Evolutionary conservation across 2,113 vertebrate species (phyloP).

Genomic region (mouse (Mus musculus)): GRCm39 chr5:62542001-62542500

Average conservation of each 20-base stretch:
- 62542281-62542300: neutral
- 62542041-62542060: conserved; percentile 56
- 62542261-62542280: neutral
- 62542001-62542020: conserved; percentile 62
- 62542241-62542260: neutral
- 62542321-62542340: neutral
- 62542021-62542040: conserved; percentile 42
- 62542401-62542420: neutral
- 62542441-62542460: neutral
- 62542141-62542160: neutral
- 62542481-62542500: neutral
- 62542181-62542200: neutral
- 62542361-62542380: neutral
- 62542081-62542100: conserved; percentile 61
- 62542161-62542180: neutral
- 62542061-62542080: conserved; percentile 35
- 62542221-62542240: neutral
- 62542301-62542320: neutral
- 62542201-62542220: neutral
- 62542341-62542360: neutral
- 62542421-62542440: neutral
- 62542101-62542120: conserved; percentile 30
- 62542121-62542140: conserved; percentile 3
- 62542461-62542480: neutral
- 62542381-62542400: neutral